These are phyloP conservation scores for Bombus sibiricus DNA, from an alignment of 1,140 invertebrate genomes.

Conservation along the genomic window DNA sequence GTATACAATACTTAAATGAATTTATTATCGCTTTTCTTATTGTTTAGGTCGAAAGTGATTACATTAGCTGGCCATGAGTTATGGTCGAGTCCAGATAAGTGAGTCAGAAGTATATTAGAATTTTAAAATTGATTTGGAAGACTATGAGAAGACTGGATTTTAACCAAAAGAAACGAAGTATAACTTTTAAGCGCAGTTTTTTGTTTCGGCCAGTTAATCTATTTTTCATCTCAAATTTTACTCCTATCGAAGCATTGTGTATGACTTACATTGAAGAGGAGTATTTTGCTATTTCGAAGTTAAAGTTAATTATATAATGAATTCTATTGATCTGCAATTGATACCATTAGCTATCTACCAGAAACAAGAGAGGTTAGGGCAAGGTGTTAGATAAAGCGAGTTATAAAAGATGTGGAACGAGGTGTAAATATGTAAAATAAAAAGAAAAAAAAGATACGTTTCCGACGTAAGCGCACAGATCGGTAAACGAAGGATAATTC, in stretches of 20 bases:
- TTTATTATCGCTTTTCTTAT: neutral
- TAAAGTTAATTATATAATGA: neutral
- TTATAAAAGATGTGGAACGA: neutral
- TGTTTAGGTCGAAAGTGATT: neutral
- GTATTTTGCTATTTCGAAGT: neutral
- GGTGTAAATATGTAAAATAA: constrained; percentile 52
- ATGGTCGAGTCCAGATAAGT: neutral
- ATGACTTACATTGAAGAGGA: neutral
- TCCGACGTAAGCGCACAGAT: constrained; percentile 54
- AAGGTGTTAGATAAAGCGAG: too few relatives aligned
- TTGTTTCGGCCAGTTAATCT: neutral
- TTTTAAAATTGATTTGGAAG: neutral
- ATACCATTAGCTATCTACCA: constrained; percentile 11
- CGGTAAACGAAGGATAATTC: constrained; percentile 34
- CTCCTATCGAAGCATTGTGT: neutral
- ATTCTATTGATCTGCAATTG: constrained; percentile 19
- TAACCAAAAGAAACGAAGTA: neutral
- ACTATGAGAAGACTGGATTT: neutral
- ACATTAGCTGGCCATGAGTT: neutral
- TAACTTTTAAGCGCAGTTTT: neutral
- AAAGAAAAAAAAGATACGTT: constrained; percentile 27
- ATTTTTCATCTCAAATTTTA: neutral
- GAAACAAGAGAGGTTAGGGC: neutral
- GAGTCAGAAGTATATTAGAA: neutral
- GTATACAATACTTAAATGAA: too few relatives aligned